Conservation (phyloP, 2,888 invertebrate species). For the Tromatobia lineatoria region DNA sequence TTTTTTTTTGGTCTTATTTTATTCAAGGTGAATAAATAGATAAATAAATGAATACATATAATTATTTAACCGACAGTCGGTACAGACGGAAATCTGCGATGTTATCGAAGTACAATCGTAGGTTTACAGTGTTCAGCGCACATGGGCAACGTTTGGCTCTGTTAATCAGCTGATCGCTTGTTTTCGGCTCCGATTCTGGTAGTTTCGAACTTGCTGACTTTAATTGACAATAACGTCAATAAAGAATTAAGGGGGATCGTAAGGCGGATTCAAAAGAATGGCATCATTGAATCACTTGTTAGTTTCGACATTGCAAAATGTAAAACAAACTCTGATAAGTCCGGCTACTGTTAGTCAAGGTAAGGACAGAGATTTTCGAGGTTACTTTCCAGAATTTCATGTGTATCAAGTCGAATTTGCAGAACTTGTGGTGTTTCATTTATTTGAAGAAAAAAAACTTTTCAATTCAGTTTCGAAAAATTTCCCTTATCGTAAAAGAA, state of each 20-base stretch:
- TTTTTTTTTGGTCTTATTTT: too few species aligned
- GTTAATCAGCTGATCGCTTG: constrained; percentile 7
- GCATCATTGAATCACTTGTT: constrained; percentile 55
- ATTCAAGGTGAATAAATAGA: too few species aligned
- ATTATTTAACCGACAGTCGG: not conserved
- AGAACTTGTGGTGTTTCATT: not conserved
- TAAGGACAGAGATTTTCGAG: constrained; percentile 47
- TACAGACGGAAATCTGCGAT: not conserved
- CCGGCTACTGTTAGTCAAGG: constrained; percentile 44
- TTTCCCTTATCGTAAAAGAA: not conserved
- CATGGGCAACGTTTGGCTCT: too few species aligned
- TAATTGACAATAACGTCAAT: not conserved
- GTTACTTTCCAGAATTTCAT: not conserved
- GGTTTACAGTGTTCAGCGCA: too few species aligned
- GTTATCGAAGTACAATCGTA: too few species aligned
- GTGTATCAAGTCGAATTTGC: not conserved
- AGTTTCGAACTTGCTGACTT: not conserved
- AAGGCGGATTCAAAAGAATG: constrained; percentile 48
- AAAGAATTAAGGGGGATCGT: not conserved
- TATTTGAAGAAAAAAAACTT: not conserved
- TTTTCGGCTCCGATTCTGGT: not conserved
- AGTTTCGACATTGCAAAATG: constrained; percentile 47
- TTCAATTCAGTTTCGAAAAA: too few species aligned
- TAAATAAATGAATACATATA: too few species aligned
- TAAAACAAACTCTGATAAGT: constrained; percentile 53